Conservation (phyloP, 1,140 invertebrate genomes). For the Rhagoletis pomonella region DNA sequence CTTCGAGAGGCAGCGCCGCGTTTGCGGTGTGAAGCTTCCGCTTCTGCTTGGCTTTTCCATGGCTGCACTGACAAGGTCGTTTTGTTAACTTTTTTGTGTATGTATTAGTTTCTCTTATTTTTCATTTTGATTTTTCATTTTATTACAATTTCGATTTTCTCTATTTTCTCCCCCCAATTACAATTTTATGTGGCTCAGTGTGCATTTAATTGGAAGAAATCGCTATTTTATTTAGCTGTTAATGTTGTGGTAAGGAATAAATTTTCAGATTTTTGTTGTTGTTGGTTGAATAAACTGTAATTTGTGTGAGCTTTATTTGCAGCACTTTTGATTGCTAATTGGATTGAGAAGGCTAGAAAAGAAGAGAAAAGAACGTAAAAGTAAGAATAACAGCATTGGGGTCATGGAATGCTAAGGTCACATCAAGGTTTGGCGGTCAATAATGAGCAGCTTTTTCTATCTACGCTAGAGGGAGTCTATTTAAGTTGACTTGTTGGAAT, state of each 20-base stretch:
- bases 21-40: not conserved
- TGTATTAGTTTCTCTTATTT: no score
- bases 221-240: not conserved
- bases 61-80: not conserved
- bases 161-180: no score
- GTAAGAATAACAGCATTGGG: not conserved
- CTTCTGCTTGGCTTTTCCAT: not conserved
- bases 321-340: not conserved
- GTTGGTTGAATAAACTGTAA: not conserved
- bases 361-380: not conserved
- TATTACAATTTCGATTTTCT: not conserved
- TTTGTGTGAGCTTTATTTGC: not conserved
- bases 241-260: not conserved
- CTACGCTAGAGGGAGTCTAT: no score
- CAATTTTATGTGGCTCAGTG: not conserved
- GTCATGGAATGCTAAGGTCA: not conserved
- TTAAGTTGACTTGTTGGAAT: no score
- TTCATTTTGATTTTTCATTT: not conserved
- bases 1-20: not conserved
- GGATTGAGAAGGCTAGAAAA: not conserved
- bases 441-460: no score
- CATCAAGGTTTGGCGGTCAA: not conserved
- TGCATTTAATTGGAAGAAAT: not conserved
- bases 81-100: not conserved
- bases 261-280: not conserved